These are phyloP conservation scores for Lasioglossum zephyrum DNA, from an alignment of 2,888 invertebrate species.

Conservation along the genomic window DNA sequence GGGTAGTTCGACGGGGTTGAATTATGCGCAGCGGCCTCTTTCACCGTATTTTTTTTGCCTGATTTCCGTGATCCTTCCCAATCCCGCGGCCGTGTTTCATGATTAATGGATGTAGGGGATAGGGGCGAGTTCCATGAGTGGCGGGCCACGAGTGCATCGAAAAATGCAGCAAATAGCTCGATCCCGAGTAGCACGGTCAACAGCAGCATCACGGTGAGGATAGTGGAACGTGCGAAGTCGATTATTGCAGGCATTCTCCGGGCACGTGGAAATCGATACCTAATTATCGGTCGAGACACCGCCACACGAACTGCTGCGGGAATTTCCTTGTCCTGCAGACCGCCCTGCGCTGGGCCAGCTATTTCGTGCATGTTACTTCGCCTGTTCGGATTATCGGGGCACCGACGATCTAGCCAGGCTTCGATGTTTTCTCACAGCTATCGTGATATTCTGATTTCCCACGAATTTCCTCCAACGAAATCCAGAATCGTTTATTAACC, in stretches of 20 bases:
- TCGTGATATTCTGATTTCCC: conserved; percentile 3
- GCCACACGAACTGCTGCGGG: conserved; percentile 59
- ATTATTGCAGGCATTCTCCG: conserved; percentile 68
- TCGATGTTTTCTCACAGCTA: conserved; percentile 12
- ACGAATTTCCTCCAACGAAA: background rate
- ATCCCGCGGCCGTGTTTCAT: conserved; percentile 24
- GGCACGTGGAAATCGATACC: conserved; percentile 69
- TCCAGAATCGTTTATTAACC: background rate
- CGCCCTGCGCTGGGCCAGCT: conserved; percentile 36
- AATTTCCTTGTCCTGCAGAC: conserved; percentile 62
- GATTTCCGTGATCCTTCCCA: conserved; percentile 41
- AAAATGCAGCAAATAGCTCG: conserved; percentile 52
- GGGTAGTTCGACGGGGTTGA: conserved; percentile 4
- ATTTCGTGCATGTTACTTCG: conserved; percentile 47
- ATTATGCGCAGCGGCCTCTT: conserved; percentile 42
- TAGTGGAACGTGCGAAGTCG: conserved; percentile 67
- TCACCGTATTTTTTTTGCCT: conserved; percentile 46
- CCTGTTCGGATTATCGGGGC: conserved; percentile 48
- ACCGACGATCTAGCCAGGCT: conserved; percentile 7
- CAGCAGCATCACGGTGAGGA: conserved; percentile 38
- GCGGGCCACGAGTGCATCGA: background rate
- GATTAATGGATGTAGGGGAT: conserved; percentile 49
- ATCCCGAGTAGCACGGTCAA: conserved; percentile 49
- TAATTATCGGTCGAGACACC: conserved; percentile 68
- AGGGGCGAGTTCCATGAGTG: background rate